Evolutionary conservation across 1,140 invertebrate species (phyloP).

Genomic region (Caenorhabditis elegans): DNA sequence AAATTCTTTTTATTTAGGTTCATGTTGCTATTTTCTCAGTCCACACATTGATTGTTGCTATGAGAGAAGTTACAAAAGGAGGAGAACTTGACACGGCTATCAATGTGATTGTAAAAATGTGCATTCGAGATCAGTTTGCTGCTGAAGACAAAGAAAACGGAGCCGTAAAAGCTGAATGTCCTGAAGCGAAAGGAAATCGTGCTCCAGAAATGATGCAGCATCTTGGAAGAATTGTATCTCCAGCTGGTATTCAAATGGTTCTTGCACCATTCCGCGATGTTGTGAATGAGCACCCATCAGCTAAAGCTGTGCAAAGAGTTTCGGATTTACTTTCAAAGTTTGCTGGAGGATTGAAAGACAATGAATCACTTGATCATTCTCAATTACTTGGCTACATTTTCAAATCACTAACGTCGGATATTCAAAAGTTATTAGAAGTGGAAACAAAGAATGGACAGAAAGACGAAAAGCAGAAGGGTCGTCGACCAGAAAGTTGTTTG

Average conservation of each 20-base stretch:
- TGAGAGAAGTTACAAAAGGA: slow-evolving; percentile 74
- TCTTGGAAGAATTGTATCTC: slow-evolving; percentile 70
- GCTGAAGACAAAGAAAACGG: slow-evolving; percentile 88
- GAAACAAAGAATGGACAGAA: slow-evolving; percentile 38
- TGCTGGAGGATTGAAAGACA: slow-evolving; percentile 38
- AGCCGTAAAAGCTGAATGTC: slow-evolving; percentile 77
- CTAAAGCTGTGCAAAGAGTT: slow-evolving; percentile 79
- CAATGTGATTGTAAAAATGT: slow-evolving; percentile 77
- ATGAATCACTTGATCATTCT: slow-evolving; percentile 5
- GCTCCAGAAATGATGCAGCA: slow-evolving; percentile 81
- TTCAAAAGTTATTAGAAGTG: slow-evolving; percentile 68
- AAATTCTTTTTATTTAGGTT: slow-evolving; percentile 68
- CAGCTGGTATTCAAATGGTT: slow-evolving; percentile 3
- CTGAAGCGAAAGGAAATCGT: slow-evolving; percentile 74
- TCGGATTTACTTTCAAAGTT: slow-evolving; percentile 74
- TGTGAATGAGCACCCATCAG: slow-evolving; percentile 76
- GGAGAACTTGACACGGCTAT: slow-evolving; percentile 79
- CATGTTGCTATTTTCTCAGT: slow-evolving; percentile 88
- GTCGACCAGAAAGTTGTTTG: slow-evolving; percentile 55
- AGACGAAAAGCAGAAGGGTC: slow-evolving; percentile 35
- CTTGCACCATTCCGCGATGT: slow-evolving; percentile 47
- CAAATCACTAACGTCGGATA: slow-evolving; percentile 78
- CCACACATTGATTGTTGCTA: slow-evolving; percentile 77
- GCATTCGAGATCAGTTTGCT: slow-evolving; percentile 83
- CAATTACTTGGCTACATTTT: slow-evolving; percentile 73